Evolutionary conservation across 2,113 vertebrate species (phyloP).

Genomic region (Carassius gibelio): DNA sequence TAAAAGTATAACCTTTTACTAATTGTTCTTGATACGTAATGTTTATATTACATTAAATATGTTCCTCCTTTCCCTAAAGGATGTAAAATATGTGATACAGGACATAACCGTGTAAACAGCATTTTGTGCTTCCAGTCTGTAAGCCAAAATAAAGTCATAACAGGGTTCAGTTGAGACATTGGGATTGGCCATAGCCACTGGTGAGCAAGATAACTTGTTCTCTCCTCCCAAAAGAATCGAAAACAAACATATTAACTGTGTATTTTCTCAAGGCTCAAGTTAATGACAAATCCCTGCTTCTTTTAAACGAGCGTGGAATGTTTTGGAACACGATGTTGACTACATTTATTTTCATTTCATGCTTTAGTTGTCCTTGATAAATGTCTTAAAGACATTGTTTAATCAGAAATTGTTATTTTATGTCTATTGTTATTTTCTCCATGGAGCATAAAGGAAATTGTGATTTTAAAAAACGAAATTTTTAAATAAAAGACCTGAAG

Average conservation of each 20-base stretch:
- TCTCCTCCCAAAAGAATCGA: conserved; percentile 57
- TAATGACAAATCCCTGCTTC: background rate
- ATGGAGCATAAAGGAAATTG: background rate
- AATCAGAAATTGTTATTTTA: background rate
- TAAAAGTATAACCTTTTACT: background rate
- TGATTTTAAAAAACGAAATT: too few species aligned
- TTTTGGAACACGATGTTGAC: background rate
- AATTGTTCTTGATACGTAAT: background rate
- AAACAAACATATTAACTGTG: conserved; percentile 56
- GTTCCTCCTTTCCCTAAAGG: background rate
- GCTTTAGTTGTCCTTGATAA: background rate
- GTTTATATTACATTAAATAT: background rate
- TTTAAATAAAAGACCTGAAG: too few species aligned
- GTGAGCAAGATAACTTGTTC: conserved; percentile 56
- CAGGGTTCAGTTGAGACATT: conserved; percentile 58
- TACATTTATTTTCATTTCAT: background rate
- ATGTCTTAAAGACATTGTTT: background rate
- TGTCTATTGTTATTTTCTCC: background rate
- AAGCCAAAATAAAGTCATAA: conserved; percentile 62
- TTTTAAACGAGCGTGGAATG: background rate
- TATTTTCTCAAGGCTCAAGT: conserved; percentile 48
- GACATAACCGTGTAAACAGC: conserved; percentile 61
- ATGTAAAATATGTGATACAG: conserved; percentile 59
- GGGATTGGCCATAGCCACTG: conserved; percentile 53
- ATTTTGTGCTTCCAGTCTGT: conserved; percentile 62